Evolutionary conservation across 2,113 vertebrate genomes (phyloP), one percentile per base, ranked within the genome.

Genomic region (Sorex araneus): DNA sequence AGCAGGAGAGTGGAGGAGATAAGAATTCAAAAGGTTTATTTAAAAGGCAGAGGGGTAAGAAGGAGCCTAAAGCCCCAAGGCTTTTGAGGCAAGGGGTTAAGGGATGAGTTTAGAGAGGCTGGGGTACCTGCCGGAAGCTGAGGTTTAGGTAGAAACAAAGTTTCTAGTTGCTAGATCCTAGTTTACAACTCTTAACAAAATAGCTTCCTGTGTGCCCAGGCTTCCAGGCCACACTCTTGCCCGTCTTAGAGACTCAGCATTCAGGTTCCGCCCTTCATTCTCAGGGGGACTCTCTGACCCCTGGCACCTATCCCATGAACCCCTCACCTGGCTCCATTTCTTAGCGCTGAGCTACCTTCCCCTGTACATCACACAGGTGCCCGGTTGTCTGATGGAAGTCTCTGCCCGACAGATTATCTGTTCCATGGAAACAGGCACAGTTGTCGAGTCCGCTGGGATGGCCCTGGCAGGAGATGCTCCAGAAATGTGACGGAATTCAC

Each of bases 341-440:
- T 27, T 77, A 43, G 64, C 69, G 1, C 0, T 11, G 79, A 76
- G 10, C 85, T 28, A 36, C 45, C 7, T 7, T 25, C 50, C 79
- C 23, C 16, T 66, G 47, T 18, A 60, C 25, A 7, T 3, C 82
- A 18, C 67, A 69, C 5, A 12, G 3, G 30, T 71, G 32, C 32
- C n/a, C 16, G 19, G 15, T 0, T 80, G 86, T 88, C 79, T 36
- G 27, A 27, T 66, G 86, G 87, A 73, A 90, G 19, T 32, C 84
- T 90, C 92, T 47, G 57, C 85, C 83, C 81, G 27, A 40, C 12
- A 36, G 75, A n/a, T 0, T 21, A 40, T 1, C 40, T 71, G 70
- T 75, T 87, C 90, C 86, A 71, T 64, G 92, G 94, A 95, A 93
- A 82, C 82, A 28, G 1, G 57, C 15, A 28, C 30, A 36, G 84